Conservation (phyloP, 1,140 invertebrate genomes). For the Papilio polytes region DNA sequence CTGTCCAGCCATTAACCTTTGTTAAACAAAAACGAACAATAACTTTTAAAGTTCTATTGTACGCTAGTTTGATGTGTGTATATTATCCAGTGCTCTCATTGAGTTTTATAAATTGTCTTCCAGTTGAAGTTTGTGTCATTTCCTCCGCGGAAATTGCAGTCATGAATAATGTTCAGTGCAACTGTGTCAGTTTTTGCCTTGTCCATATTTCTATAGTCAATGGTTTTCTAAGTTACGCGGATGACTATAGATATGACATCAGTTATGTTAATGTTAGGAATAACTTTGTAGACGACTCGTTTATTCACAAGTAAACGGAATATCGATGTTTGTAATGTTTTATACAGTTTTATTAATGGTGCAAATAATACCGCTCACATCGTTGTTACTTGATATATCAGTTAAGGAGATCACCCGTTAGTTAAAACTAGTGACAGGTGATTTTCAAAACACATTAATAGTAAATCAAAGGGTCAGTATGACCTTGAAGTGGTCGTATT, state of each 20-base stretch:
- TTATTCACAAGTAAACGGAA: background rate
- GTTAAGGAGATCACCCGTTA: too few species aligned
- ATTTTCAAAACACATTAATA: too few species aligned
- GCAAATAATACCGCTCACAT: background rate
- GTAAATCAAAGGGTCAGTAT: too few species aligned
- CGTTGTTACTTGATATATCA: too few species aligned
- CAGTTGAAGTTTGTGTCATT: too few species aligned
- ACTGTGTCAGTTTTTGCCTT: background rate
- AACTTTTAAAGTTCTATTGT: too few species aligned
- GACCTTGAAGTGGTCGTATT: too few species aligned
- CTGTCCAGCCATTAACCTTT: background rate
- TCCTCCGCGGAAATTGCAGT: background rate
- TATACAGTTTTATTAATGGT: background rate
- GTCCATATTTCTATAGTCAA: background rate
- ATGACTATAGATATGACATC: constrained; percentile 29
- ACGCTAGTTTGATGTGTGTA: too few species aligned
- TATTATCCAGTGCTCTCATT: too few species aligned
- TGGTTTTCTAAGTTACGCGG: background rate
- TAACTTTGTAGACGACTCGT: background rate
- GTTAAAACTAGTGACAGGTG: too few species aligned
- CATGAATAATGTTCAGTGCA: background rate
- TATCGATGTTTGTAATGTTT: background rate
- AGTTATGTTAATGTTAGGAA: constrained; percentile 22
- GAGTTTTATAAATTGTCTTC: too few species aligned
- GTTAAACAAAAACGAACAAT: background rate